These are phyloP conservation scores for Pluvianellus socialis DNA, from an alignment of 2,113 vertebrate species.

Conservation along the genomic window DNA sequence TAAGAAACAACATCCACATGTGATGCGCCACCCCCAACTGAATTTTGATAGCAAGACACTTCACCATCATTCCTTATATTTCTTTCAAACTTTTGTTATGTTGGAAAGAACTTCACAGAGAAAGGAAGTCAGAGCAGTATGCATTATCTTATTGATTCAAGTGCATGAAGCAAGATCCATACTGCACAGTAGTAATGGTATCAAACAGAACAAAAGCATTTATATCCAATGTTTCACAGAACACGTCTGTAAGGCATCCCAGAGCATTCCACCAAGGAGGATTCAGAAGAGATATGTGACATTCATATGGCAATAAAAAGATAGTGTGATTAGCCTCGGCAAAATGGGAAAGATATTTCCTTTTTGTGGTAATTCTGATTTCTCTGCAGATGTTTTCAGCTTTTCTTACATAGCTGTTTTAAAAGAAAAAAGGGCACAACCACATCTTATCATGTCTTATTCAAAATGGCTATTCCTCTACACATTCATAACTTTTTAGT, in stretches of 20 bases:
- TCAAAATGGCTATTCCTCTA: neutral
- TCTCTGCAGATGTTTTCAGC: neutral
- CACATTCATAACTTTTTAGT: neutral
- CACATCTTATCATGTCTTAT: neutral
- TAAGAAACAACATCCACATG: neutral
- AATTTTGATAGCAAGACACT: neutral
- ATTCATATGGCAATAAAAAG: neutral
- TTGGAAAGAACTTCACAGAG: neutral
- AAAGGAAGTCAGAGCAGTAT: neutral
- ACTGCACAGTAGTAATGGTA: neutral
- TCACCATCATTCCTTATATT: neutral
- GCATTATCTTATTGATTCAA: neutral
- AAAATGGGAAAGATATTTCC: neutral
- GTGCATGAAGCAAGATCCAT: neutral
- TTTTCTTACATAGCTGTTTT: neutral
- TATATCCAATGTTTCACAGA: neutral
- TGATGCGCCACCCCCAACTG: neutral
- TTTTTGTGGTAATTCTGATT: neutral
- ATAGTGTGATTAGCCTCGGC: neutral
- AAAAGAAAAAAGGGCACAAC: neutral
- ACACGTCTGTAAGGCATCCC: neutral
- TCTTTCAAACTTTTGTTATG: neutral
- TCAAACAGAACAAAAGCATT: neutral
- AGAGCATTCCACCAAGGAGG: neutral
- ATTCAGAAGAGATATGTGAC: neutral